Conservation (phyloP, 2,113 vertebrate genomes). For the Cinclus mexicanus region DNA sequence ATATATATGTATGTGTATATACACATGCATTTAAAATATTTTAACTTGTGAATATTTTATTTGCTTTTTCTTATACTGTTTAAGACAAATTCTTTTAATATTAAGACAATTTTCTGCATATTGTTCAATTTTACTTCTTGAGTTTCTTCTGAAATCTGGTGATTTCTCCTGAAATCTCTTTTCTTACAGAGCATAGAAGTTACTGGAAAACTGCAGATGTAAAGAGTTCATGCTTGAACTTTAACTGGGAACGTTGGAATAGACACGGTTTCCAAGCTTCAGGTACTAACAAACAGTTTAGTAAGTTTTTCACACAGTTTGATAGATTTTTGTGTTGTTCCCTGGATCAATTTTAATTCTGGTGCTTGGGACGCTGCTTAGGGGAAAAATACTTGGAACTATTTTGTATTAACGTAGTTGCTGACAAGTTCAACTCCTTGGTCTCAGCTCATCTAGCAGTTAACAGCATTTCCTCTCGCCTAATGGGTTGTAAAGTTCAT, state of each 20-base stretch:
- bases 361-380: neutral
- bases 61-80: neutral
- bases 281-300: neutral
- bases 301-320: neutral
- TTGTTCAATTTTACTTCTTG: neutral
- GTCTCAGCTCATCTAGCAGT: neutral
- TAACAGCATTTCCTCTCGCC: neutral
- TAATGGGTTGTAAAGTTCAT: neutral
- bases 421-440: neutral
- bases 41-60: neutral
- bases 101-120: neutral
- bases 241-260: rapidly evolving
- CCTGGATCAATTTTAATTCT: neutral
- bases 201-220: neutral
- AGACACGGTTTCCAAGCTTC: rapidly evolving
- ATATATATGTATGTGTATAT: neutral
- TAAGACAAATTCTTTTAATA: neutral
- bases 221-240: neutral
- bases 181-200: rapidly evolving
- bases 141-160: neutral
- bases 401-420: neutral
- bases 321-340: neutral
- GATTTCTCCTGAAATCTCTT: neutral
- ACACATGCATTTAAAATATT: neutral
- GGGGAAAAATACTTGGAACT: neutral